These are phyloP conservation scores for Cyrtonyx montezumae DNA, from an alignment of 2,113 vertebrate genomes.

Conservation along the genomic window DNA sequence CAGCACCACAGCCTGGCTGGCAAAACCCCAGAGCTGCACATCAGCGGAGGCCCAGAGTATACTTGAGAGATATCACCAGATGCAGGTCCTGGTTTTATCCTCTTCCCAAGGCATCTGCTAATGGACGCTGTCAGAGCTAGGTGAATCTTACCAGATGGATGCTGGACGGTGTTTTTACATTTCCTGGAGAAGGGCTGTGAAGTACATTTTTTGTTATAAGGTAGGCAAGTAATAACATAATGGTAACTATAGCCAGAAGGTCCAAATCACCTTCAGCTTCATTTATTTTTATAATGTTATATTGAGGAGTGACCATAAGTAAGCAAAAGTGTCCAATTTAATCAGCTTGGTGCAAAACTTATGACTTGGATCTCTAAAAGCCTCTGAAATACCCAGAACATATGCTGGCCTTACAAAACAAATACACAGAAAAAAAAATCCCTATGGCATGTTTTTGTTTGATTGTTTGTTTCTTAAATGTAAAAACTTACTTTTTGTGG, in stretches of 20 bases:
- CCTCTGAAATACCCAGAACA: neutral
- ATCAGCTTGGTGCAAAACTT: neutral
- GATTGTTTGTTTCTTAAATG: neutral
- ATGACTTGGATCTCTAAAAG: neutral
- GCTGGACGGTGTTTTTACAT: neutral
- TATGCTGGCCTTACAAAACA: neutral
- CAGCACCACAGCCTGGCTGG: neutral
- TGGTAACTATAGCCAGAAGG: neutral
- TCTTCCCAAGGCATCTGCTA: neutral
- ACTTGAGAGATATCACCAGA: neutral
- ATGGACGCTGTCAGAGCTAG: neutral
- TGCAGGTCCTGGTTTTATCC: fast-evolving
- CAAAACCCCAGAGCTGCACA: neutral
- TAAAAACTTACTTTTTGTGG: neutral
- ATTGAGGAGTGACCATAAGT: neutral
- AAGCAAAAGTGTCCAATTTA: neutral
- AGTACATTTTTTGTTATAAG: neutral
- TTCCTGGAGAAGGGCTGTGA: neutral
- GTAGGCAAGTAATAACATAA: neutral
- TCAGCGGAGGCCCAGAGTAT: neutral
- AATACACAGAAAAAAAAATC: neutral
- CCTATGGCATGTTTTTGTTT: neutral
- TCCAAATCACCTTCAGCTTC: neutral
- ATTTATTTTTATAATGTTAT: neutral
- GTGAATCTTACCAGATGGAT: neutral